Evolutionary conservation across 1,140 invertebrate species (phyloP).

Genomic region (Ceratosolen solmsi): DNA sequence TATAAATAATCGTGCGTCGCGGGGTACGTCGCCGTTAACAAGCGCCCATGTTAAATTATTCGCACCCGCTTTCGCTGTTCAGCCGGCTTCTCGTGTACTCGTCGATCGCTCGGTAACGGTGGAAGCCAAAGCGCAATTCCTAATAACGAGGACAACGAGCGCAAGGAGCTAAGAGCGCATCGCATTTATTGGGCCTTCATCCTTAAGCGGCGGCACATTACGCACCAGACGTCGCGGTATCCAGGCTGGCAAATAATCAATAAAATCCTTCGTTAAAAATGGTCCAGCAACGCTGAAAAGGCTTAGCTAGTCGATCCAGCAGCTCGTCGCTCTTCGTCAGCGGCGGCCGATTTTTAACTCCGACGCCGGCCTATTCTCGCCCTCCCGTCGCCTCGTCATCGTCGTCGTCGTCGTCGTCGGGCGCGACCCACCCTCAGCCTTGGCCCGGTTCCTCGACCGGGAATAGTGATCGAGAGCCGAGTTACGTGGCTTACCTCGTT

Average conservation of each 20-base stretch:
- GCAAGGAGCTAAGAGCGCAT: no score
- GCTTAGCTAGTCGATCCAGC: no score
- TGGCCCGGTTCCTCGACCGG: constrained; percentile 23
- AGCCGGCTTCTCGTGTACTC: neutral
- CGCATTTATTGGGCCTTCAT: no score
- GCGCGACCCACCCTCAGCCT: neutral
- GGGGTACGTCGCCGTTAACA: neutral
- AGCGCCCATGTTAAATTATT: constrained; percentile 11
- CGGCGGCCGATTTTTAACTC: neutral
- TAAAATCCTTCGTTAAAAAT: no score
- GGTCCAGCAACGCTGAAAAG: no score
- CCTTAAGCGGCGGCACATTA: no score
- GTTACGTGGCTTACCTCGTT: constrained; percentile 12
- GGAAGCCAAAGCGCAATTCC: no score
- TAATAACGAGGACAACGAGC: neutral
- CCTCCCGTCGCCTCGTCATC: no score
- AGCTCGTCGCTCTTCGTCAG: no score
- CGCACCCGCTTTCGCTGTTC: constrained; percentile 7
- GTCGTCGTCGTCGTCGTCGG: no score
- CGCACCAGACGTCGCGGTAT: no score
- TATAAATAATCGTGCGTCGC: constrained; percentile 1
- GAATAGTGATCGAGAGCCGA: constrained; percentile 19
- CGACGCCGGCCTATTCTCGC: neutral
- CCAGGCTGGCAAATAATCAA: no score
- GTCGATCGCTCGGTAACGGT: neutral